phyloP scores from a whole-genome alignment of 2,113 vertebrate genomes.

The Bungarus multicinctus region DNA sequence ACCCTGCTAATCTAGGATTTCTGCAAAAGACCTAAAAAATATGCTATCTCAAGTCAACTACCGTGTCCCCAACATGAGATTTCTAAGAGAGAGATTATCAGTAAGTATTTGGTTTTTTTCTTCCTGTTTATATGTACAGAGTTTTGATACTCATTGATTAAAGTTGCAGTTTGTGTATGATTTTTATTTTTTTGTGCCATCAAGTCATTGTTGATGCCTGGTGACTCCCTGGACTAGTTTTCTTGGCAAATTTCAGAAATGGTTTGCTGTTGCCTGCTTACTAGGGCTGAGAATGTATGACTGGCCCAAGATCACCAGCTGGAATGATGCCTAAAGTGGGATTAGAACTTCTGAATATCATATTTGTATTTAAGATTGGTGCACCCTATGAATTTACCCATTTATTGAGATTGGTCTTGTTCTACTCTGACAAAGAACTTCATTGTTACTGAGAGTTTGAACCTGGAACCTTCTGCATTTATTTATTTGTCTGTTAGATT shows the following conservation, averaged over 20 bases:
- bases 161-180: not conserved
- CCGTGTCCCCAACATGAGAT: slow-evolving; percentile 96
- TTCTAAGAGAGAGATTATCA: slow-evolving; percentile 91
- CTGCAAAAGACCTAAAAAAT: slow-evolving; percentile 95
- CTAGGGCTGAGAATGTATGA: not conserved
- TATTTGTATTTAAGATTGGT: not conserved
- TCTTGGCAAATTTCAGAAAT: not conserved
- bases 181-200: not conserved
- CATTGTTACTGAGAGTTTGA: not conserved
- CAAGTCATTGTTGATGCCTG: not conserved
- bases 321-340: not conserved
- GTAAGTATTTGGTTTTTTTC: slow-evolving; percentile 64
- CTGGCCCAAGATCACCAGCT: not conserved
- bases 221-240: not conserved
- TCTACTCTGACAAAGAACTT: not conserved
- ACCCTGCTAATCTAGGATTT: slow-evolving; percentile 80
- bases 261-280: not conserved
- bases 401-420: not conserved
- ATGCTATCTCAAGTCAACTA: slow-evolving; percentile 99
- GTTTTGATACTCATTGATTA: not conserved
- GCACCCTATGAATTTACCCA: not conserved
- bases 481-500: not conserved
- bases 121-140: not conserved
- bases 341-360: not conserved
- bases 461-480: not conserved